Evolutionary conservation across 2,113 vertebrate genomes (phyloP).

Genomic region (Penelope pileata): DNA sequence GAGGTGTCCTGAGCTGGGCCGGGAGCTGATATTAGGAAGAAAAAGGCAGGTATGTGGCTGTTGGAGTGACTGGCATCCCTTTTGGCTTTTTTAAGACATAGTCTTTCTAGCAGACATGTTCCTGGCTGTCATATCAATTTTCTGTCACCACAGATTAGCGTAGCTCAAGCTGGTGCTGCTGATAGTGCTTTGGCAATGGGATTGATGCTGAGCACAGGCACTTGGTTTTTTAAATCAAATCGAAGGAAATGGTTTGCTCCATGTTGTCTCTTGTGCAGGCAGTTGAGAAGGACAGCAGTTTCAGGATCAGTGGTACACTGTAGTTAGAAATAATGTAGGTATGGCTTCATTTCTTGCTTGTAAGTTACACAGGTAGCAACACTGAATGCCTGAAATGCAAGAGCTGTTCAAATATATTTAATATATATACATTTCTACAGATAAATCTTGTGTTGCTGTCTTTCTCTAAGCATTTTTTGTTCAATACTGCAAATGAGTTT

Average conservation of each 20-base stretch:
- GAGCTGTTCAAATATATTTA: not conserved
- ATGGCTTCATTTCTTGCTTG: not conserved
- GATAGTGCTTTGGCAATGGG: not conserved
- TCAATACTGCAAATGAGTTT: not conserved
- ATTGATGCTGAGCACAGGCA: not conserved
- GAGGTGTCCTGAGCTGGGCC: not conserved
- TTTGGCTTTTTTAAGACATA: not conserved
- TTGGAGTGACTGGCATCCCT: not conserved
- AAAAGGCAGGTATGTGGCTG: not conserved
- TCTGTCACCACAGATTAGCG: not conserved
- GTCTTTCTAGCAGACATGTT: not conserved
- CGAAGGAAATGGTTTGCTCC: not conserved
- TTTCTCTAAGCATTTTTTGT: not conserved
- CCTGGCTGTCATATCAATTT: not conserved
- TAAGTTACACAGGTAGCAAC: not conserved
- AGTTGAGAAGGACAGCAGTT: not conserved
- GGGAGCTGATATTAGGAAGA: not conserved
- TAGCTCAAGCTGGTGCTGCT: not conserved
- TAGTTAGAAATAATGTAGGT: not conserved
- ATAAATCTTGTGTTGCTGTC: not conserved
- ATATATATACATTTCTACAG: not conserved
- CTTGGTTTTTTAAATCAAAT: not conserved
- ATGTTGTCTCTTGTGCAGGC: not conserved
- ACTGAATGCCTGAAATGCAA: not conserved
- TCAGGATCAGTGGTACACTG: not conserved